These are phyloP conservation scores for Mythimna impura DNA, from an alignment of 2,888 invertebrate genomes.

Conservation along the genomic window DNA sequence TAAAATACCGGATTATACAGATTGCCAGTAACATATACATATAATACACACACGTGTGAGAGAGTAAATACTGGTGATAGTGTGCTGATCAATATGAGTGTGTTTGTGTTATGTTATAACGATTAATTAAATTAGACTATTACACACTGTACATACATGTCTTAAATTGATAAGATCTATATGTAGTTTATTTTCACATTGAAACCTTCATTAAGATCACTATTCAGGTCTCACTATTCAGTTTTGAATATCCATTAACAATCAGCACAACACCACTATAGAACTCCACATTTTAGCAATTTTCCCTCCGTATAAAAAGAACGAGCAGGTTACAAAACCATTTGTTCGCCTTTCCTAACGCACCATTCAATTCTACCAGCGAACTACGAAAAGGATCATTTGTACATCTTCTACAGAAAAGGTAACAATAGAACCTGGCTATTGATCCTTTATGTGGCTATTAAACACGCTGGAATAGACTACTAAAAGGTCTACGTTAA, in stretches of 20 bases:
- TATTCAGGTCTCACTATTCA: neutral
- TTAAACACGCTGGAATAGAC: slow-evolving; percentile 64
- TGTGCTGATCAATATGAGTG: too few relatives aligned
- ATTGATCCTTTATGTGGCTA: slow-evolving; percentile 62
- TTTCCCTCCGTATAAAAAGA: slow-evolving; percentile 36
- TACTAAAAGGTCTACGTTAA: slow-evolving; percentile 62
- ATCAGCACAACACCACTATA: slow-evolving; percentile 26
- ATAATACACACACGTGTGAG: too few relatives aligned
- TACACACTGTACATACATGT: neutral
- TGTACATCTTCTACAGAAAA: slow-evolving; percentile 44
- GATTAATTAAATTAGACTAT: too few relatives aligned
- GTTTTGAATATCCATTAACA: slow-evolving; percentile 19
- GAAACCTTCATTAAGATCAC: neutral
- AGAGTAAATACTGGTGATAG: too few relatives aligned
- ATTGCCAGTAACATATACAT: too few relatives aligned
- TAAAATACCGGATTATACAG: too few relatives aligned
- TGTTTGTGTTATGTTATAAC: too few relatives aligned
- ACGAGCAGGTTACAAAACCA: slow-evolving; percentile 46
- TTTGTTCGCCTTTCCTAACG: slow-evolving; percentile 44
- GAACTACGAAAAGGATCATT: slow-evolving; percentile 51
- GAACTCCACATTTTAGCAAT: slow-evolving; percentile 41
- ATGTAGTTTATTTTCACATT: neutral
- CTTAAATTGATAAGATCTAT: neutral
- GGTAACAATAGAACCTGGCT: slow-evolving; percentile 57
- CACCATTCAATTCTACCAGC: slow-evolving; percentile 50